Percentiles rank a stretch among this genome's conserved stretches.
Conservation (phyloP, 1,140 invertebrate genomes). For the Polyergus mexicanus region DNA sequence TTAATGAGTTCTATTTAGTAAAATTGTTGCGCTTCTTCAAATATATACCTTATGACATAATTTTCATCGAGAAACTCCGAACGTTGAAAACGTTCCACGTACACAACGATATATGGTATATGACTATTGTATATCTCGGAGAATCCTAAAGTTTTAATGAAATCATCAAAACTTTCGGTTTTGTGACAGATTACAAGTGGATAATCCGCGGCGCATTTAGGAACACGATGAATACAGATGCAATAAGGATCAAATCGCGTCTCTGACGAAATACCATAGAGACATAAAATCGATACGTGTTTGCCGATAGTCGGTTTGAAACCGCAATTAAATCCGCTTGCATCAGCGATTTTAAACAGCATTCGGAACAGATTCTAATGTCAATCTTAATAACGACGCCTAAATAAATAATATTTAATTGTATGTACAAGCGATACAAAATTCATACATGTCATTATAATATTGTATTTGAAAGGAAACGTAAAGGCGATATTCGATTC, state of each 20-base stretch:
- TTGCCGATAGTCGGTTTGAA: not conserved
- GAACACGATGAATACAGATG: conserved; percentile 19
- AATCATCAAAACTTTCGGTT: conserved; percentile 71
- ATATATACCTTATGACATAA: not conserved
- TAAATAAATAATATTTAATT: conserved; percentile 9
- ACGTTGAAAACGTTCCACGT: not conserved
- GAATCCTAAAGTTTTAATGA: conserved; percentile 61
- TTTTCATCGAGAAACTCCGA: conserved; percentile 12
- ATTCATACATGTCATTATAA: not conserved
- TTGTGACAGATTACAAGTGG: conserved; percentile 60
- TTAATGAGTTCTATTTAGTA: not conserved
- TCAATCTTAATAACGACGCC: not conserved
- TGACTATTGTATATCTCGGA: not conserved
- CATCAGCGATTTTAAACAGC: not conserved
- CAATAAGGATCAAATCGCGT: conserved; percentile 17
- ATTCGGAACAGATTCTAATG: not conserved
- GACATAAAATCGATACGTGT: conserved; percentile 49
- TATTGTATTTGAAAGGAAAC: not conserved
- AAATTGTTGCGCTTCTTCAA: not conserved
- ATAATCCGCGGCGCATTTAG: conserved; percentile 58
- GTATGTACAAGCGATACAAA: not conserved
- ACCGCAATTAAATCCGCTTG: not conserved
- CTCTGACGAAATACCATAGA: conserved; percentile 22
- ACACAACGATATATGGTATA: conserved; percentile 1
- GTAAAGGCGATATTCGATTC: not conserved